These are phyloP conservation scores for Myathropa florea DNA, from an alignment of 2,888 invertebrate species.

Conservation along the genomic window DNA sequence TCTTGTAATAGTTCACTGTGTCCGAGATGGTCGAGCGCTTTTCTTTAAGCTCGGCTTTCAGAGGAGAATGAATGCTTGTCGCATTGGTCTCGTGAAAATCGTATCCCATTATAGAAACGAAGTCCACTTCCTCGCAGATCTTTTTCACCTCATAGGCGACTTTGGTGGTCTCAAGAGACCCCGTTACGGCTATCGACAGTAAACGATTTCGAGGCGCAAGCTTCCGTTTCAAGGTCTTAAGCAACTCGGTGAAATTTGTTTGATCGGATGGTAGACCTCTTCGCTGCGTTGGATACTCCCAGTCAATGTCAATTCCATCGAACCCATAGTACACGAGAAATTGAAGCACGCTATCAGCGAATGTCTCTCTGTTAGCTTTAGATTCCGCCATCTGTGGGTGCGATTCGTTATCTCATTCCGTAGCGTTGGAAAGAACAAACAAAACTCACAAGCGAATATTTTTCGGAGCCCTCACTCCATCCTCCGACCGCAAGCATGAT, in stretches of 20 bases:
- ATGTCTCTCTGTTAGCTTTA: slow-evolving; percentile 76
- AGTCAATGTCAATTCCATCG: slow-evolving; percentile 82
- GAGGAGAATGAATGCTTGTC: slow-evolving; percentile 80
- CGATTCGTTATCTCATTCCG: neutral
- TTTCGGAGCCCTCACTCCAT: slow-evolving; percentile 81
- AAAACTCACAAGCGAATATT: slow-evolving; percentile 79
- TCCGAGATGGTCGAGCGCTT: slow-evolving; percentile 59
- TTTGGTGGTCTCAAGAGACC: slow-evolving; percentile 76
- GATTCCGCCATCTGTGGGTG: slow-evolving; percentile 79
- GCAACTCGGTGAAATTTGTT: slow-evolving; percentile 79
- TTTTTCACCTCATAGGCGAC: slow-evolving; percentile 80
- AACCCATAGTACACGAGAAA: slow-evolving; percentile 80
- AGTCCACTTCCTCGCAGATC: slow-evolving; percentile 80
- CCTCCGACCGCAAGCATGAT: slow-evolving; percentile 81
- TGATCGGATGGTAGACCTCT: slow-evolving; percentile 80
- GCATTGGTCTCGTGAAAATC: slow-evolving; percentile 79
- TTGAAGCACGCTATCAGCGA: slow-evolving; percentile 80
- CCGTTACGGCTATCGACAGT: slow-evolving; percentile 81
- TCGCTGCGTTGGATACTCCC: slow-evolving; percentile 81
- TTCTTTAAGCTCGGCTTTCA: slow-evolving; percentile 73
- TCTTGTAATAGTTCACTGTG: slow-evolving; percentile 78
- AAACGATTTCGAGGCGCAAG: slow-evolving; percentile 79
- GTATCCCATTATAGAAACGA: slow-evolving; percentile 82
- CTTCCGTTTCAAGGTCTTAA: slow-evolving; percentile 79
- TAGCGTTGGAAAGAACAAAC: neutral